Conservation (phyloP, 2,797 vertebrate species). For the Apodemus agrarius region DNA sequence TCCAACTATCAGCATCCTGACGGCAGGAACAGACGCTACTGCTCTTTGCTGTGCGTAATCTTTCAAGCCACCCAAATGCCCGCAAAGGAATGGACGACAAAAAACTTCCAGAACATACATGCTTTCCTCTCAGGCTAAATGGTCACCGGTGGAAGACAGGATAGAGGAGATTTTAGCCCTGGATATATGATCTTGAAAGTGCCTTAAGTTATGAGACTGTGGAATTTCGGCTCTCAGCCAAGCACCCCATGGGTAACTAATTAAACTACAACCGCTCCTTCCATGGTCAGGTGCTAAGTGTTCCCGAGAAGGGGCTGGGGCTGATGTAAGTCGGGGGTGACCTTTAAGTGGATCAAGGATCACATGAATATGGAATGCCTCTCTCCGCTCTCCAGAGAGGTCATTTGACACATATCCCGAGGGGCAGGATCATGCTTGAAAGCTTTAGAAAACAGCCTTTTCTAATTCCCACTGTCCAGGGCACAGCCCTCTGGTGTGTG, state of each 20-base stretch:
- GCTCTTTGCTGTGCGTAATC: neutral
- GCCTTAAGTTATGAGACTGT: constrained; percentile 49
- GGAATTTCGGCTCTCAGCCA: constrained; percentile 77
- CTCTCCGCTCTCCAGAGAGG: constrained; percentile 39
- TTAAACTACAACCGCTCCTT: constrained; percentile 72
- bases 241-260: constrained; percentile 64
- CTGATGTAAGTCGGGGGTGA: constrained; percentile 32
- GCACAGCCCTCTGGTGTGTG: neutral
- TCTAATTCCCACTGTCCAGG: neutral
- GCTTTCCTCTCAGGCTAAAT: neutral
- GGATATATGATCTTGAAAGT: constrained; percentile 47
- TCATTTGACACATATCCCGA: constrained; percentile 74
- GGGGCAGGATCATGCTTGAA: constrained; percentile 69
- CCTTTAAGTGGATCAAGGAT: constrained; percentile 75
- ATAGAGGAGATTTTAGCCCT: neutral
- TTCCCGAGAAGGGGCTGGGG: constrained; percentile 63
- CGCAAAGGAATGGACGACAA: neutral
- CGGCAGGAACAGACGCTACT: neutral
- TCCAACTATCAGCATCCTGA: neutral
- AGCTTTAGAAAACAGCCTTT: constrained; percentile 61
- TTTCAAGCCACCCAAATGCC: neutral
- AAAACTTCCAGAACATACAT: neutral
- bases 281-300: constrained; percentile 76
- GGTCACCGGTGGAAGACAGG: neutral
- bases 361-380: constrained; percentile 78